phyloP scores from a whole-genome alignment of 1,140 invertebrate genomes.

The Sycophaga agraensis region DNA sequence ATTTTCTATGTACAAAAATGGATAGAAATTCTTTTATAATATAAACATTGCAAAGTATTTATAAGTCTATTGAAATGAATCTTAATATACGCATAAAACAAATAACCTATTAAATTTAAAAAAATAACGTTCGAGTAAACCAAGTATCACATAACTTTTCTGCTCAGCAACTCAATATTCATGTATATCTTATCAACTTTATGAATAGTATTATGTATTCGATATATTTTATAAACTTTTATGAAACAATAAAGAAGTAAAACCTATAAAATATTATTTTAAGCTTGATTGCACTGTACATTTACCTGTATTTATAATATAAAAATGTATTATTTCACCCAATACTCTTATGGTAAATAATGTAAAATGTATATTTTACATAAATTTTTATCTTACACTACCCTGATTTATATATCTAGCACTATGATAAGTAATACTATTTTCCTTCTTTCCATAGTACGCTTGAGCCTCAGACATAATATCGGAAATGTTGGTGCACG shows the following conservation, averaged over 20 bases:
- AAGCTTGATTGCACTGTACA: conserved; percentile 26
- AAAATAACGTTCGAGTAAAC: conserved; percentile 16
- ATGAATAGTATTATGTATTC: conserved; percentile 7
- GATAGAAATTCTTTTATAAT: conserved; percentile 2
- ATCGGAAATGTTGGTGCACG: too few relatives aligned
- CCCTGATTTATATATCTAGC: conserved; percentile 17
- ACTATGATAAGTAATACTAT: conserved; percentile 12
- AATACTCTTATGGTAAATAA: conserved; percentile 7
- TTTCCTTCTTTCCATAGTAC: conserved; percentile 6
- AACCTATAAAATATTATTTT: neutral
- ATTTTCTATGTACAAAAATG: conserved; percentile 16
- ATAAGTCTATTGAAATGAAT: neutral
- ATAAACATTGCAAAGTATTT: neutral
- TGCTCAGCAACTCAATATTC: neutral
- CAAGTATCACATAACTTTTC: conserved; percentile 27
- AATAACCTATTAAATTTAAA: neutral
- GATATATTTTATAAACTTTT: neutral
- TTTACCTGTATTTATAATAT: conserved; percentile 16
- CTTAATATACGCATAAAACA: neutral
- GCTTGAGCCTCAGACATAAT: too few relatives aligned
- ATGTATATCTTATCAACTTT: neutral
- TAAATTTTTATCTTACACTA: conserved; percentile 18
- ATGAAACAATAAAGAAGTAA: neutral
- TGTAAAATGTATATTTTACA: conserved; percentile 17
- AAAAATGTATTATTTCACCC: conserved; percentile 13